phyloP scores from a whole-genome alignment of 2,888 invertebrate genomes.

The Augiades crinisus region DNA sequence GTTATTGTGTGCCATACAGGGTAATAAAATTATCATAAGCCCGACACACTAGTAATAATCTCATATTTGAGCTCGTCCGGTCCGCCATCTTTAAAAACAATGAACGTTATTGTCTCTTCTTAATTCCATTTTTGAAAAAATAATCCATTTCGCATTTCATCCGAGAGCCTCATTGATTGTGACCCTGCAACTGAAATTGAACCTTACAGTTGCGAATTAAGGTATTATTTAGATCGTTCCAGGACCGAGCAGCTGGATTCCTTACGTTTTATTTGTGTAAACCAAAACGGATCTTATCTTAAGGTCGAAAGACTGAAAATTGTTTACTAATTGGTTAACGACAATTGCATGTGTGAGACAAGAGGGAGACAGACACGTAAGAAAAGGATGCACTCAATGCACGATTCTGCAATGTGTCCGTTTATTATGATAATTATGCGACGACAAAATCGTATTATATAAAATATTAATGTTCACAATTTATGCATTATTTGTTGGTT shows the following conservation, averaged over 20 bases:
- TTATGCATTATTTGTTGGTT: slow-evolving; percentile 26
- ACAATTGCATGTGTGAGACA: slow-evolving; percentile 58
- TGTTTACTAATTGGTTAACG: slow-evolving; percentile 63
- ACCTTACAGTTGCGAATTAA: slow-evolving; percentile 40
- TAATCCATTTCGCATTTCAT: slow-evolving; percentile 80
- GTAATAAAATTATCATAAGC: slow-evolving; percentile 72
- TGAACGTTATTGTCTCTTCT: slow-evolving; percentile 80
- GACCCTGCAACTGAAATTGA: slow-evolving; percentile 37
- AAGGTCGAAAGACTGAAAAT: slow-evolving; percentile 50
- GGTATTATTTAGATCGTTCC: slow-evolving; percentile 41
- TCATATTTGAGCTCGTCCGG: slow-evolving; percentile 65
- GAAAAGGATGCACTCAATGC: slow-evolving; percentile 53
- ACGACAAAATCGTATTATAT: slow-evolving; percentile 62
- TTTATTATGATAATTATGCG: slow-evolving; percentile 64
- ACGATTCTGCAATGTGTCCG: slow-evolving; percentile 64
- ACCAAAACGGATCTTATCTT: slow-evolving; percentile 57
- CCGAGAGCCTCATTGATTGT: slow-evolving; percentile 68
- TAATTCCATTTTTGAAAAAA: slow-evolving; percentile 81
- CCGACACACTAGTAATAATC: slow-evolving; percentile 67
- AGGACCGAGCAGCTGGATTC: slow-evolving; percentile 59
- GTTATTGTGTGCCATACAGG: slow-evolving; percentile 51
- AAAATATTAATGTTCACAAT: slow-evolving; percentile 40
- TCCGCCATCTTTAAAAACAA: slow-evolving; percentile 80
- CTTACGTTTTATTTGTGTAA: slow-evolving; percentile 48
- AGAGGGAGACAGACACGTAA: slow-evolving; percentile 48